phyloP scores from a whole-genome alignment of 2,888 invertebrate genomes.

The Mellilla xanthometata region DNA sequence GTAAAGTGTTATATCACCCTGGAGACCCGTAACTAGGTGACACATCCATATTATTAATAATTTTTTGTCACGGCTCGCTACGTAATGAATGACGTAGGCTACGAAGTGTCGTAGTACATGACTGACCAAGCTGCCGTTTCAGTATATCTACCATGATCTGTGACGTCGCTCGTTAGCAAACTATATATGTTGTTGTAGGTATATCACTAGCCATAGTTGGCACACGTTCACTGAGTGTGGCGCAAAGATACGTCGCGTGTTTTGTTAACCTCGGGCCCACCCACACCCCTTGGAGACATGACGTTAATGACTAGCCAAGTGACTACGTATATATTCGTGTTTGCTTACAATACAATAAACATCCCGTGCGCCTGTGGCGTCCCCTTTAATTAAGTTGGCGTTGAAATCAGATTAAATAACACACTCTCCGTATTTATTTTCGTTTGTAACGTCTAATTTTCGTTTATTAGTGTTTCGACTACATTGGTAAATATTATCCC shows the following conservation, averaged over 20 bases:
- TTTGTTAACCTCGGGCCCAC: slow-evolving; percentile 33
- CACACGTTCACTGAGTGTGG: slow-evolving; percentile 44
- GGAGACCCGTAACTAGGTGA: neutral
- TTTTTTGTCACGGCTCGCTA: neutral
- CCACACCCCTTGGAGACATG: slow-evolving; percentile 26
- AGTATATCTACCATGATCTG: slow-evolving; percentile 1
- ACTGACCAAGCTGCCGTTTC: slow-evolving; percentile 23
- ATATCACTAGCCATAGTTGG: too few relatives aligned
- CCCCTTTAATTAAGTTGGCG: slow-evolving; percentile 19
- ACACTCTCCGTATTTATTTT: neutral
- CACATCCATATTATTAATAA: too few relatives aligned
- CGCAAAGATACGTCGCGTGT: slow-evolving; percentile 18
- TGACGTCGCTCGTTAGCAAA: slow-evolving; percentile 1
- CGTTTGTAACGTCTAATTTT: neutral
- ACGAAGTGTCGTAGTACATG: slow-evolving; percentile 34
- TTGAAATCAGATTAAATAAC: slow-evolving; percentile 14
- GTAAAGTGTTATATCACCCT: too few relatives aligned
- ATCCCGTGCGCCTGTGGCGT: slow-evolving; percentile 10
- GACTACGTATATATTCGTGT: slow-evolving; percentile 8
- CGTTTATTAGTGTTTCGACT: slow-evolving; percentile 2
- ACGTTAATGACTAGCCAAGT: slow-evolving; percentile 20
- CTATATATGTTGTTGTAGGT: too few relatives aligned
- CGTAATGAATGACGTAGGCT: slow-evolving; percentile 39
- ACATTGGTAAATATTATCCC: neutral
- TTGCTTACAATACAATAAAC: slow-evolving; percentile 23